These are phyloP conservation scores for Harpalus rubripes DNA, from an alignment of 2,888 invertebrate species.

Conservation along the genomic window DNA sequence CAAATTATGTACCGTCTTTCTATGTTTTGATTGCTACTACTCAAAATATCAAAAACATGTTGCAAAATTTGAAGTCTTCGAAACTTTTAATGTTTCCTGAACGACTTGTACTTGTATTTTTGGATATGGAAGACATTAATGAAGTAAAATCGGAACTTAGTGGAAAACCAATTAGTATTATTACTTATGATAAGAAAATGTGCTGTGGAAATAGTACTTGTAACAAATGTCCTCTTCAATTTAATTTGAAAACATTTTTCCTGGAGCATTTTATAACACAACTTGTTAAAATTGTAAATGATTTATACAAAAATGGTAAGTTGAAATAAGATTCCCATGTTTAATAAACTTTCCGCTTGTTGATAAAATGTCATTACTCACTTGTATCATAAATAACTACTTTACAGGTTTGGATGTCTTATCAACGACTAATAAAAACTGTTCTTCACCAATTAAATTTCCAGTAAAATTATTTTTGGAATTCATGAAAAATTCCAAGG, in stretches of 20 bases:
- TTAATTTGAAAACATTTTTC: background rate
- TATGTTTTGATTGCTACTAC: slow-evolving; percentile 40
- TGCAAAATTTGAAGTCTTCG: slow-evolving; percentile 3
- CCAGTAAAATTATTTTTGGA: slow-evolving; percentile 30
- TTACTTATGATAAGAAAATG: slow-evolving; percentile 34
- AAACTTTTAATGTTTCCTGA: slow-evolving; percentile 81
- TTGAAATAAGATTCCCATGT: background rate
- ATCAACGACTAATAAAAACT: background rate
- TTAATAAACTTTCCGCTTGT: too few species aligned
- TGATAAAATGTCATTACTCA: too few species aligned
- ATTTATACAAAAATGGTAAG: slow-evolving; percentile 36
- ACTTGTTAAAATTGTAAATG: background rate
- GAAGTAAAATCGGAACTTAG: slow-evolving; percentile 19
- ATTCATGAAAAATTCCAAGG: slow-evolving; percentile 3
- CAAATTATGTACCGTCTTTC: slow-evolving; percentile 39
- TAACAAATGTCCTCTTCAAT: slow-evolving; percentile 21
- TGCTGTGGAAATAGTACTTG: slow-evolving; percentile 24
- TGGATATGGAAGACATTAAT: slow-evolving; percentile 80
- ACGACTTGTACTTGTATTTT: slow-evolving; percentile 87
- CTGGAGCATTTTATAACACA: background rate
- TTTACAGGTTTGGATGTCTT: slow-evolving; percentile 22
- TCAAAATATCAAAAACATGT: slow-evolving; percentile 31
- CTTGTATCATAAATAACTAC: too few species aligned
- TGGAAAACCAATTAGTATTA: slow-evolving; percentile 13
- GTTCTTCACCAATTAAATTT: slow-evolving; percentile 37